Conservation (phyloP, 2,888 invertebrate species). For the Hipparchia semele region DNA sequence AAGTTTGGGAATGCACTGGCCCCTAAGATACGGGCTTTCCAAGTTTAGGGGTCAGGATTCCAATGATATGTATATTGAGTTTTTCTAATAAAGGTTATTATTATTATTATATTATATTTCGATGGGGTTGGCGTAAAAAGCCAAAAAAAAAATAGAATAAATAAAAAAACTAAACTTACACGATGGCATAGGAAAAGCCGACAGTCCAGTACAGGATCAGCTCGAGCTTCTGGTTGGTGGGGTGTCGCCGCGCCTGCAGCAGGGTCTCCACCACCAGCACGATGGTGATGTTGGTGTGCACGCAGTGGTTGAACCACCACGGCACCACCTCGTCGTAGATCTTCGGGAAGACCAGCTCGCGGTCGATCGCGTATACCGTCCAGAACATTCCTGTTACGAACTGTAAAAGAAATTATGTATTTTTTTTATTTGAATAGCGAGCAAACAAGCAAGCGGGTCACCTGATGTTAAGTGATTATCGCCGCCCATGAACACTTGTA, state of each 20-base stretch:
- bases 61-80: too few species aligned
- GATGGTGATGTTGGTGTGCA: conserved; percentile 80
- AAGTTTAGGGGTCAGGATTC: too few species aligned
- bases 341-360: conserved; percentile 82
- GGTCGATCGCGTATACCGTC: conserved; percentile 77
- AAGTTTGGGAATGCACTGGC: too few species aligned
- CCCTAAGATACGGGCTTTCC: too few species aligned
- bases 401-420: conserved; percentile 56
- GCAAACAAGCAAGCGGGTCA: too few species aligned
- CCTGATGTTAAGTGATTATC: too few species aligned
- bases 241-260: conserved; percentile 61
- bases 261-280: conserved; percentile 75
- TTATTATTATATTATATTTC: too few species aligned
- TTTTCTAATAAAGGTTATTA: too few species aligned
- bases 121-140: too few species aligned
- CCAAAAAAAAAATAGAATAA: background rate
- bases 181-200: conserved; percentile 61
- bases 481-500: too few species aligned
- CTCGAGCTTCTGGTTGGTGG: conserved; percentile 58
- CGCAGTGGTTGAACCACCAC: conserved; percentile 83
- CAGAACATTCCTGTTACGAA: conserved; percentile 82
- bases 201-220: conserved; percentile 49
- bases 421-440: background rate
- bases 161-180: conserved; percentile 57
- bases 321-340: conserved; percentile 79